phyloP scores from a whole-genome alignment of 2,797 vertebrate genomes.

The Poecilia picta region DNA sequence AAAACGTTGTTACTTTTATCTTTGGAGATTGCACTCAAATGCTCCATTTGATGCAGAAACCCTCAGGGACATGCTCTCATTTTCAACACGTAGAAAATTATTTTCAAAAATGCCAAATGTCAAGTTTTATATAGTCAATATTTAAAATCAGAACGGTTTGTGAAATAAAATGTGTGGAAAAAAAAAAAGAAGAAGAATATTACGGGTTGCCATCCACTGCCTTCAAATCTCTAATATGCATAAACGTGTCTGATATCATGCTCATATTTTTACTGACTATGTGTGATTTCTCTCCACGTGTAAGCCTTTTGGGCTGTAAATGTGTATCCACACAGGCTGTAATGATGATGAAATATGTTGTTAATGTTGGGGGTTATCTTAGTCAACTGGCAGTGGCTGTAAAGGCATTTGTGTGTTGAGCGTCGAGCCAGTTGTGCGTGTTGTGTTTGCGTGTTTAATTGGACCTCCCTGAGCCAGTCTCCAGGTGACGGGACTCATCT shows the following conservation, averaged over 20 bases:
- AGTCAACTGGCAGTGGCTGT: conserved; percentile 56
- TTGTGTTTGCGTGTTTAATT: conserved; percentile 73
- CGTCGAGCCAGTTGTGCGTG: conserved; percentile 35
- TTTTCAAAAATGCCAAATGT: conserved; percentile 1
- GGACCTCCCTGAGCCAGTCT: conserved; percentile 76
- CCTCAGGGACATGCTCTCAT: conserved; percentile 23
- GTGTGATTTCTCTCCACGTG: neutral
- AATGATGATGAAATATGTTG: conserved; percentile 65
- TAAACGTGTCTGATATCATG: neutral
- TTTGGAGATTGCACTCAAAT: conserved; percentile 57
- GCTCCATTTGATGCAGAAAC: conserved; percentile 29
- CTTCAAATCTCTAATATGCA: conserved; percentile 5
- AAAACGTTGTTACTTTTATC: conserved; percentile 40
- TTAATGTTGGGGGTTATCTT: conserved; percentile 62
- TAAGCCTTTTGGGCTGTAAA: conserved; percentile 16
- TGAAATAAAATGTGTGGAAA: conserved; percentile 8
- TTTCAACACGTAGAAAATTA: neutral
- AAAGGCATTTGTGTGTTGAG: conserved; percentile 26
- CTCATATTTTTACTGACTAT: neutral
- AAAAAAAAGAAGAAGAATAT: neutral
- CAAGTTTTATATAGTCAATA: neutral
- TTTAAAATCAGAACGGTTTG: conserved; percentile 1
- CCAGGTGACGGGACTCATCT: conserved; percentile 78
- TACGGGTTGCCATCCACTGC: neutral
- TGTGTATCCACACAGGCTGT: conserved; percentile 31